Percentiles rank a stretch among this genome's conserved stretches.
Conservation (phyloP, 1,140 invertebrate species). For the Trichonephila clavata region DNA sequence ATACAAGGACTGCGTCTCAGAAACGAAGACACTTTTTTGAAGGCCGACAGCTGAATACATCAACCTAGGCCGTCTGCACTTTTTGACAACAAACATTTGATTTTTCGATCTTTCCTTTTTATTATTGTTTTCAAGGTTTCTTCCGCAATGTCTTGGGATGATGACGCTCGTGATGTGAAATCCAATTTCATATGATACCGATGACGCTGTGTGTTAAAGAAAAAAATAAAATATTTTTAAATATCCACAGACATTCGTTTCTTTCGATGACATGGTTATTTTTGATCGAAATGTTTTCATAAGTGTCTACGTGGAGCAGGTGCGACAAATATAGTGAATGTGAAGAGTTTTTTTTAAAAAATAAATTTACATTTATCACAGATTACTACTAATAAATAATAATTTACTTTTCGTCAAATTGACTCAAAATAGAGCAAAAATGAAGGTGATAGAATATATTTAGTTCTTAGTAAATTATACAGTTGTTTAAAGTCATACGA, state of each 20-base stretch:
- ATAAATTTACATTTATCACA: no score
- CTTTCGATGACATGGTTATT: not conserved
- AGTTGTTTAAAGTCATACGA: no score
- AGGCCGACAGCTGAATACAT: slow-evolving; percentile 41
- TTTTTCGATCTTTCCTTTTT: slow-evolving; percentile 2
- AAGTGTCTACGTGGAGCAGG: not conserved
- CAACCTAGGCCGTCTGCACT: not conserved
- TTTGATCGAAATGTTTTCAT: not conserved
- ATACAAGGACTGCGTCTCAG: not conserved
- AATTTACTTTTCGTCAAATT: no score
- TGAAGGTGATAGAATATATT: no score
- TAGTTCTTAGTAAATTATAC: no score
- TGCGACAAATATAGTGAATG: not conserved
- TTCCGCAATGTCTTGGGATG: not conserved
- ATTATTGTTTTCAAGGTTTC: slow-evolving; percentile 13
- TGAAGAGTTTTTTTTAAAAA: no score
- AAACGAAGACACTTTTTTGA: slow-evolving; percentile 21
- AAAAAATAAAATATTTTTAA: not conserved
- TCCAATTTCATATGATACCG: not conserved
- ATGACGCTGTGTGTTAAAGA: not conserved
- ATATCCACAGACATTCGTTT: no score
- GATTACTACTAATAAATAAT: no score
- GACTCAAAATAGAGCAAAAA: no score
- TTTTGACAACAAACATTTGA: slow-evolving; percentile 39
- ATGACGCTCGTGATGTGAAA: not conserved